phyloP scores from a whole-genome alignment of 2,888 invertebrate genomes.

The Phaedon cochleariae region DNA sequence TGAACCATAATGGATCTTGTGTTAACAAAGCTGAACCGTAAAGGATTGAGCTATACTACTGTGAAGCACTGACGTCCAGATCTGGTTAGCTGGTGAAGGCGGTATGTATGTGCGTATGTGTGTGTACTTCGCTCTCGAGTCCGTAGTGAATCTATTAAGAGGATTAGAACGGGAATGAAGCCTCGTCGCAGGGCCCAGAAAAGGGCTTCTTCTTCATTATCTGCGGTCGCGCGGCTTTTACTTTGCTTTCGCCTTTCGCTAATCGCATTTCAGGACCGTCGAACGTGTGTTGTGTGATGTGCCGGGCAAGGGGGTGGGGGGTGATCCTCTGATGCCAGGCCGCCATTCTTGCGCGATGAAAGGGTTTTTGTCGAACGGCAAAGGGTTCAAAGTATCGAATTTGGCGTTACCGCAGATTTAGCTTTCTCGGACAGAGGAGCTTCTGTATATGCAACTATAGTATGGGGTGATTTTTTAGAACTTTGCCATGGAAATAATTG shows the following conservation, averaged over 20 bases:
- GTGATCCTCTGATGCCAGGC: background rate
- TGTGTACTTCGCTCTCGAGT: background rate
- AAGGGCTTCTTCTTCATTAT: constrained; percentile 59
- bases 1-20: too few species aligned
- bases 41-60: too few species aligned
- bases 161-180: constrained; percentile 62
- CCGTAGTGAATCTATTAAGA: constrained; percentile 62
- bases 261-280: constrained; percentile 39
- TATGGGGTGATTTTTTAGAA: background rate
- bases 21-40: too few species aligned
- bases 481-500: background rate
- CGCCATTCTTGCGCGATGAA: constrained; percentile 15
- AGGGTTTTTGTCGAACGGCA: constrained; percentile 2
- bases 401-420: background rate
- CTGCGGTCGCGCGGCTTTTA: constrained; percentile 55
- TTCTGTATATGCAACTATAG: too few species aligned
- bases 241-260: constrained; percentile 42
- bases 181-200: constrained; percentile 44
- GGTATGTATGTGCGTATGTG: constrained; percentile 20
- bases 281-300: constrained; percentile 14
- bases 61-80: background rate
- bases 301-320: background rate
- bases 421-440: background rate
- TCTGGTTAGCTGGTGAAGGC: too few species aligned
- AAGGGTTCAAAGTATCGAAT: constrained; percentile 6